Evolutionary conservation across 2,888 invertebrate species (phyloP).

Genomic region (Mythimna impura): DNA sequence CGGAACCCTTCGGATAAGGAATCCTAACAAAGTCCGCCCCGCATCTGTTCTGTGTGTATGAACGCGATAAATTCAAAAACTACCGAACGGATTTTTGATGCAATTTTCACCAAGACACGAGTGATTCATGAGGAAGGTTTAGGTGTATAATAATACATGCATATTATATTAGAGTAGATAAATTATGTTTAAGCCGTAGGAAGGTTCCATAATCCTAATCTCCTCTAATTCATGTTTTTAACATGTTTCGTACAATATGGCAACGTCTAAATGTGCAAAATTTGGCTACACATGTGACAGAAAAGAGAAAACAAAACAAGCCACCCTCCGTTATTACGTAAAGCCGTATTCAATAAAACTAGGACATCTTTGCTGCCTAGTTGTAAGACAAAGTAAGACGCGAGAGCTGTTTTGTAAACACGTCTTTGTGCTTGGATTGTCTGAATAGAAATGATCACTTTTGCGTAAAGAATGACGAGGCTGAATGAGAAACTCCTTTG

Average conservation of each 20-base stretch:
- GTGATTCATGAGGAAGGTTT: too few species aligned
- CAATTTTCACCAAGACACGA: too few species aligned
- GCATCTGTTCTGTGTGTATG: too few species aligned
- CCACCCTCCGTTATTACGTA: conserved; percentile 8
- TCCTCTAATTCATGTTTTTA: not conserved
- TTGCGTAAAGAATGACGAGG: conserved; percentile 43
- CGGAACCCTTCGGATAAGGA: too few species aligned
- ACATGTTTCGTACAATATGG: too few species aligned
- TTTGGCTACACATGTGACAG: not conserved
- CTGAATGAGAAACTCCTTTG: conserved; percentile 32
- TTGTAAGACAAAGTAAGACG: conserved; percentile 35
- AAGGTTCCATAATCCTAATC: not conserved
- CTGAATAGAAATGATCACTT: conserved; percentile 55
- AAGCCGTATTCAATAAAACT: conserved; percentile 36
- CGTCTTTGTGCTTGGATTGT: conserved; percentile 46
- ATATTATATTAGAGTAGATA: too few species aligned
- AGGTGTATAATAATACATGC: too few species aligned
- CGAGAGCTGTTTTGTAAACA: conserved; percentile 47
- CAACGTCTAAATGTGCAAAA: not conserved
- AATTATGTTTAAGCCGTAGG: not conserved
- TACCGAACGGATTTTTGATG: too few species aligned
- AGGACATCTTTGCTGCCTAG: conserved; percentile 39
- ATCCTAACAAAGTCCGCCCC: too few species aligned
- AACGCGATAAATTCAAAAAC: too few species aligned
- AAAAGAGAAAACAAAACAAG: not conserved